A percentile compares a stretch with the other conserved stretches of the same genome.
phyloP scores from a whole-genome alignment of 2,888 invertebrate genomes.

The Endotricha flammealis region DNA sequence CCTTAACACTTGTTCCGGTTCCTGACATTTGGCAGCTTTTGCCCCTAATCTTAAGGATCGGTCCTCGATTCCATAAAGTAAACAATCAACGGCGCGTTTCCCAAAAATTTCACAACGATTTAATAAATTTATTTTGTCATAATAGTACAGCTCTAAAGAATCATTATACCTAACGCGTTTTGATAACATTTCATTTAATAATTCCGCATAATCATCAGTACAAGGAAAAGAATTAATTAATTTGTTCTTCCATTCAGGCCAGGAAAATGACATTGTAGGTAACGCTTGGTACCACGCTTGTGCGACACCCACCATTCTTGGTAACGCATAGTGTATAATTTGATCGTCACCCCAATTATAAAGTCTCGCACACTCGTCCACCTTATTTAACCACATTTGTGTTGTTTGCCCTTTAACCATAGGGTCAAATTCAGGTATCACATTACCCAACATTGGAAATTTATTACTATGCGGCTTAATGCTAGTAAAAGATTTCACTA shows the following conservation, averaged over 20 bases:
- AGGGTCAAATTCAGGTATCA: constrained; percentile 17
- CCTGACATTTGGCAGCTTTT: no score
- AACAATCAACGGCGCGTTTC: constrained; percentile 14
- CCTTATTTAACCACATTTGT: constrained; percentile 10
- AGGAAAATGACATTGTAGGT: constrained; percentile 15
- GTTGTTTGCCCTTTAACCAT: constrained; percentile 17
- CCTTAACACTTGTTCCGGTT: no score
- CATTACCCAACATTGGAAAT: constrained; percentile 15
- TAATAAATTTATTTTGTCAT: constrained; percentile 17
- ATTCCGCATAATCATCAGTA: constrained; percentile 6
- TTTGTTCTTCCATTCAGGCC: constrained; percentile 16
- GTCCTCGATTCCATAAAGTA: constrained; percentile 15
- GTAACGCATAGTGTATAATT: constrained; percentile 7
- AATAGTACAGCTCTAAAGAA: constrained; percentile 17
- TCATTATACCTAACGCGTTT: constrained; percentile 13
- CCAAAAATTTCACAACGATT: constrained; percentile 17
- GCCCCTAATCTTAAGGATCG: no score
- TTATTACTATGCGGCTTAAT: constrained; percentile 16
- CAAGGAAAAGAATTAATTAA: constrained; percentile 9
- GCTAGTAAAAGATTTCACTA: no score
- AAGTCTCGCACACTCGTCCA: constrained; percentile 7
- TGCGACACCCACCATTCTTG: constrained; percentile 7
- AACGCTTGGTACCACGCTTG: constrained; percentile 15
- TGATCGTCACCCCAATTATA: constrained; percentile 6
- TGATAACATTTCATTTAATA: constrained; percentile 15